Evolutionary conservation across 2,797 vertebrate genomes (phyloP).

Genomic region (Sebastolobus alascanus): DNA sequence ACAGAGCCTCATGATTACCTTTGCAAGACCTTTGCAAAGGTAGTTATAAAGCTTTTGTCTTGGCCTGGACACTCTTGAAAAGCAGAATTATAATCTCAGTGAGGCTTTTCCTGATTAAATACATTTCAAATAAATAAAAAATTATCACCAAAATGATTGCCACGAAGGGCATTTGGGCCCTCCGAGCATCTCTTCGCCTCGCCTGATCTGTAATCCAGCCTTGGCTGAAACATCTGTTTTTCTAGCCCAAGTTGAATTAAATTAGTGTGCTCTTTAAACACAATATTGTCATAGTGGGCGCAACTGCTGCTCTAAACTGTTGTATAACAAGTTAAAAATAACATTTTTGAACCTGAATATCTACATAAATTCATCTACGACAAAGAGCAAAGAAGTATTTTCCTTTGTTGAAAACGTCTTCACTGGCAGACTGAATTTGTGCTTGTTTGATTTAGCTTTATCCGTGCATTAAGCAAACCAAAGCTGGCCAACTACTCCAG

Average conservation of each 20-base stretch:
- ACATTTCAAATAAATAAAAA: neutral
- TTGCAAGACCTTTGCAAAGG: too few species aligned
- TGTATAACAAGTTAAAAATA: constrained; percentile 55
- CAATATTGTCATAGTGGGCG: neutral
- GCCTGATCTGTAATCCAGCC: neutral
- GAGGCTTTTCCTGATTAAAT: neutral
- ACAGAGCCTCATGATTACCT: neutral
- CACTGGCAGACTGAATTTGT: constrained; percentile 19
- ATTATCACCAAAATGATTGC: neutral
- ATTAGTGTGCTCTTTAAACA: constrained; percentile 14
- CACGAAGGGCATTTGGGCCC: neutral
- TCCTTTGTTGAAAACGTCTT: constrained; percentile 21
- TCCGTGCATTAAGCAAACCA: neutral
- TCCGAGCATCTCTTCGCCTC: neutral
- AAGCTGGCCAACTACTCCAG: neutral
- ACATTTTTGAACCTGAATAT: neutral
- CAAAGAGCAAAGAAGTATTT: constrained; percentile 10
- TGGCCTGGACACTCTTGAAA: neutral
- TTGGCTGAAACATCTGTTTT: constrained; percentile 33
- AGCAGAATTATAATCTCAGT: neutral
- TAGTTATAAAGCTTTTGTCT: neutral
- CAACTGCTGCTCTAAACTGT: constrained; percentile 12
- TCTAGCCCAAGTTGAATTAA: constrained; percentile 7
- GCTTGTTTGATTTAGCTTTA: constrained; percentile 11
- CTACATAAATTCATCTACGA: constrained; percentile 15